Conservation (phyloP, 2,797 vertebrate species). For the Iguana delicatissima region DNA sequence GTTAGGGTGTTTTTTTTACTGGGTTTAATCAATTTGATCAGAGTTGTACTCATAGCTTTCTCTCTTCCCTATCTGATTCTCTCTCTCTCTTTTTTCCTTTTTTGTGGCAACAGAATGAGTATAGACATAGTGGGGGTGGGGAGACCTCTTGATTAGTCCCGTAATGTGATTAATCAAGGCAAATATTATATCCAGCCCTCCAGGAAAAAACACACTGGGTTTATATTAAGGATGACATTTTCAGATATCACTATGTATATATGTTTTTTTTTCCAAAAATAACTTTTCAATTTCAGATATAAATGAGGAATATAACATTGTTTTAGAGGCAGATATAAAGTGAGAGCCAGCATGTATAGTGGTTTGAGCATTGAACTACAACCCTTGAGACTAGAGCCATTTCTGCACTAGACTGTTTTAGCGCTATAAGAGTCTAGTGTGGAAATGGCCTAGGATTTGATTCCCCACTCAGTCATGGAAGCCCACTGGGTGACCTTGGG, state of each 20-base stretch:
- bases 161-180: neutral
- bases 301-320: too few species aligned
- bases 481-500: too few species aligned
- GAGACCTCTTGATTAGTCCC: neutral
- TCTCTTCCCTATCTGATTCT: neutral
- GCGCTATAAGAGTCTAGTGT: too few species aligned
- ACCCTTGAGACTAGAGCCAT: too few species aligned
- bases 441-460: too few species aligned
- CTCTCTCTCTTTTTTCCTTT: neutral
- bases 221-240: neutral
- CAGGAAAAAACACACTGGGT: neutral
- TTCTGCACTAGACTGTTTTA: too few species aligned
- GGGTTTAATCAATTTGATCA: conserved; percentile 13
- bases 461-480: too few species aligned
- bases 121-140: neutral
- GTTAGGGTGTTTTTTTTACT: conserved; percentile 32
- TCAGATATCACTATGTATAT: neutral
- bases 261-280: too few species aligned
- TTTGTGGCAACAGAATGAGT: neutral
- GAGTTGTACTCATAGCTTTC: neutral
- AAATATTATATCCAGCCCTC: neutral
- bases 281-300: too few species aligned
- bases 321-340: too few species aligned
- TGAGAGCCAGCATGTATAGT: too few species aligned
- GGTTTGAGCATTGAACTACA: too few species aligned